Evolutionary conservation across 2,888 invertebrate species (phyloP).

Genomic region (Agapostemon virescens): DNA sequence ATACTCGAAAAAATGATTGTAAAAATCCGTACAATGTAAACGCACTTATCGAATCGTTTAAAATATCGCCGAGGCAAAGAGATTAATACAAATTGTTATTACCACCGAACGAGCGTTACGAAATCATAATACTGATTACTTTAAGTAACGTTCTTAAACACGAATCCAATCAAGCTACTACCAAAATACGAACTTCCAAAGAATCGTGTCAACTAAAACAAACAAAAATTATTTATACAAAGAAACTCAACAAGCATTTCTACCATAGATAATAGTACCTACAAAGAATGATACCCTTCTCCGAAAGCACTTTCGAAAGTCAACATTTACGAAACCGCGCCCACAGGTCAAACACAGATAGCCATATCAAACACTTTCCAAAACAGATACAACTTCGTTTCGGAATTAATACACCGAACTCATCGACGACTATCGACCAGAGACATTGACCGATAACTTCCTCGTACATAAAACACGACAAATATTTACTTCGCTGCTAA

Average conservation of each 20-base stretch:
- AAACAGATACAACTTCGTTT: not conserved
- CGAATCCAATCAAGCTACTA: no score
- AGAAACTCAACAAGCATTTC: not conserved
- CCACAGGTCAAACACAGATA: conserved; percentile 7
- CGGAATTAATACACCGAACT: not conserved
- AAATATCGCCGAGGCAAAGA: no score
- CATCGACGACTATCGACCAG: not conserved
- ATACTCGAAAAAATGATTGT: no score
- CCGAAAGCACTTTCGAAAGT: not conserved
- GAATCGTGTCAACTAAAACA: no score
- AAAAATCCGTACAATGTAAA: no score
- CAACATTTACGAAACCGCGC: conserved; percentile 25
- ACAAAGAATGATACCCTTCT: not conserved
- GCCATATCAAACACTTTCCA: not conserved
- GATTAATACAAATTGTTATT: no score
- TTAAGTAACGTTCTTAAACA: no score
- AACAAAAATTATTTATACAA: not conserved
- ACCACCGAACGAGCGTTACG: no score
- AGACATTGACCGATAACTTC: not conserved
- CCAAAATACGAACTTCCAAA: no score
- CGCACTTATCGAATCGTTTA: no score
- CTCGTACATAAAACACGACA: not conserved
- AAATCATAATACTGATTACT: no score
- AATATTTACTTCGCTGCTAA: not conserved
- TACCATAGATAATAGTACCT: not conserved